Evolutionary conservation across 2,797 vertebrate species (phyloP), one percentile per base, ranked within the genome.

Genomic region (Crocodylus rhombifer): DNA sequence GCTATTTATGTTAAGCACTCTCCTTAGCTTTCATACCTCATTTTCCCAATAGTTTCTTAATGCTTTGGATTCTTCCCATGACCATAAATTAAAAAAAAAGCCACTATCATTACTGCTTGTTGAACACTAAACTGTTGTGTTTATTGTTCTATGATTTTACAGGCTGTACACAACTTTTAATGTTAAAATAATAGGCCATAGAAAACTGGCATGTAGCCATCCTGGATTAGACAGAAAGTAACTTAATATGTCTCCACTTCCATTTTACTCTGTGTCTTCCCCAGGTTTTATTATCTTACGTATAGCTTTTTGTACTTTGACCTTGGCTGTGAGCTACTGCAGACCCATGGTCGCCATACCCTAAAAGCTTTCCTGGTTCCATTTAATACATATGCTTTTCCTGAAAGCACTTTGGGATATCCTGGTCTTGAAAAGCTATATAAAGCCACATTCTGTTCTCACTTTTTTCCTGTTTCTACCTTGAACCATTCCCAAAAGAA

Each of bases 291-390:
- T 58, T 14, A 87, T 63, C 30, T 21, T 81, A 26, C 26, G 0
- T n/a, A 90, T 86, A 91, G 77, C 28, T 71, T 80, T 83, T 71
- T 84, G 79, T 64, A 77, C 60, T 89, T 77, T 61, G 83, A 91
- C 90, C 84, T 83, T 36, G 65, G 14, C 17, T 89, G 51, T 83
- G 92, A 91, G 33, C 21, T 62, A 42, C 12, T 94, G 56, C 28
- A 93, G 90, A 75, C 71, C 71, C 84, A 23, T 1, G 9, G 28
- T 79, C 88, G 61, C 18, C 5, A 0, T 21, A 28, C 20, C 83
- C 71, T 91, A 83, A 91, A 90, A 86, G 10, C 17, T 92, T 82
- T 73, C 89, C 80, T 88, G 33, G 42, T 51, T 87, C 81, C 92
- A 16, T 65, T 2, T 36, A 78, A 75, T 90, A 83, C 69, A 92